A percentile compares a stretch with the other conserved stretches of the same genome.
phyloP scores from a whole-genome alignment of 2,113 vertebrate species.

The Irena cyanogastra region DNA sequence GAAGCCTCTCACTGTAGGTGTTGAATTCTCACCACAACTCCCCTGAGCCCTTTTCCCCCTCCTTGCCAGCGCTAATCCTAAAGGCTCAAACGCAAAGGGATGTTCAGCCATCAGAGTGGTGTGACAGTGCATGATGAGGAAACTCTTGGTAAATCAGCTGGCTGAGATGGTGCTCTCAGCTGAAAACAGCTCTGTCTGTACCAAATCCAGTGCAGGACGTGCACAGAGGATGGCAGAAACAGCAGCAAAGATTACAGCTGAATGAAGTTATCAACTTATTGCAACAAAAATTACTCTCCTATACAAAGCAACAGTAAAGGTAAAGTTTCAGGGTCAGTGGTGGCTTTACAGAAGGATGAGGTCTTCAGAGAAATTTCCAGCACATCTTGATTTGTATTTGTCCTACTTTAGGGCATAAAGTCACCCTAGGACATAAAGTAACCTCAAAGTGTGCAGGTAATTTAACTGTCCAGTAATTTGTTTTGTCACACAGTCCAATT shows the following conservation, averaged over 20 bases:
- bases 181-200: neutral
- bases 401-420: neutral
- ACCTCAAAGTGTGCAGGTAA: neutral
- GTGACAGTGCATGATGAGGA: neutral
- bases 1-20: fast-evolving
- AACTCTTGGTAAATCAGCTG: neutral
- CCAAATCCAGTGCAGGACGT: neutral
- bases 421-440: neutral
- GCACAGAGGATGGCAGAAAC: neutral
- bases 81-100: neutral
- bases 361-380: neutral
- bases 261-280: neutral
- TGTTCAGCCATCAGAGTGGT: fast-evolving
- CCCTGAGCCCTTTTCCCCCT: neutral
- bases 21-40: neutral
- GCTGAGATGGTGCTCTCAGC: neutral
- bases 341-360: neutral
- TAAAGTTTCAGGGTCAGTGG: neutral
- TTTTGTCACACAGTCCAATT: neutral
- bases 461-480: neutral
- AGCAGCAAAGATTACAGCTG: neutral
- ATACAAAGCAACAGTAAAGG: neutral
- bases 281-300: neutral
- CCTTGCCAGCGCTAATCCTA: neutral
- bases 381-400: neutral